Percentiles rank a stretch among this genome's conserved stretches.
phyloP scores from a whole-genome alignment of 2,113 vertebrate species.

The Seriola quinqueradiata region DNA sequence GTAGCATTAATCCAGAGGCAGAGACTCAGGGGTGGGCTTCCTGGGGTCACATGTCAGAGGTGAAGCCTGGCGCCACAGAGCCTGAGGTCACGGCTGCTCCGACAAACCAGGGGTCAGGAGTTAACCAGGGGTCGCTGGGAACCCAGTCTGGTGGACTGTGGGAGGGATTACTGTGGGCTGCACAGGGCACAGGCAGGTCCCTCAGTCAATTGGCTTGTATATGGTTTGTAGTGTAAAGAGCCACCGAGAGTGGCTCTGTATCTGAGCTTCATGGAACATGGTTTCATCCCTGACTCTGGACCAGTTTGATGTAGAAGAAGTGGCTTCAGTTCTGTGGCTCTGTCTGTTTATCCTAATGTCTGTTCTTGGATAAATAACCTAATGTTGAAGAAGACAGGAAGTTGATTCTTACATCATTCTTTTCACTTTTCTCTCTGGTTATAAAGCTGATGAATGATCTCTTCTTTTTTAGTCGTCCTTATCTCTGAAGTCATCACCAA shows the following conservation, averaged over 20 bases:
- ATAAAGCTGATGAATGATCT: not conserved
- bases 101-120: conserved; percentile 63
- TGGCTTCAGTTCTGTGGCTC: too few species aligned
- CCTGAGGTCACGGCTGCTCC: conserved; percentile 62
- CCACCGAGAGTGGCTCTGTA: too few species aligned
- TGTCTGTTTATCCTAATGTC: too few species aligned
- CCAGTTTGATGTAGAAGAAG: too few species aligned
- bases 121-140: conserved; percentile 53
- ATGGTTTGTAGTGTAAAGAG: too few species aligned
- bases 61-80: conserved; percentile 64
- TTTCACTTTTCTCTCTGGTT: not conserved
- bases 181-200: not conserved
- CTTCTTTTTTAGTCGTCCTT: conserved; percentile 85
- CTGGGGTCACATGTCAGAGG: conserved; percentile 65
- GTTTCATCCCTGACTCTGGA: too few species aligned
- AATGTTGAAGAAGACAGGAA: too few species aligned
- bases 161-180: conserved; percentile 51
- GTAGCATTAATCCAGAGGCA: conserved; percentile 10
- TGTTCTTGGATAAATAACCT: too few species aligned
- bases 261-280: too few species aligned
- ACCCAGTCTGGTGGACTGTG: conserved; percentile 19
- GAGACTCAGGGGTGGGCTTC: conserved; percentile 51
- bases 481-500: conserved; percentile 90
- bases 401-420: too few species aligned
- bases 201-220: too few species aligned